phyloP scores from a whole-genome alignment of 2,113 vertebrate species.

The Scalopus aquaticus region DNA sequence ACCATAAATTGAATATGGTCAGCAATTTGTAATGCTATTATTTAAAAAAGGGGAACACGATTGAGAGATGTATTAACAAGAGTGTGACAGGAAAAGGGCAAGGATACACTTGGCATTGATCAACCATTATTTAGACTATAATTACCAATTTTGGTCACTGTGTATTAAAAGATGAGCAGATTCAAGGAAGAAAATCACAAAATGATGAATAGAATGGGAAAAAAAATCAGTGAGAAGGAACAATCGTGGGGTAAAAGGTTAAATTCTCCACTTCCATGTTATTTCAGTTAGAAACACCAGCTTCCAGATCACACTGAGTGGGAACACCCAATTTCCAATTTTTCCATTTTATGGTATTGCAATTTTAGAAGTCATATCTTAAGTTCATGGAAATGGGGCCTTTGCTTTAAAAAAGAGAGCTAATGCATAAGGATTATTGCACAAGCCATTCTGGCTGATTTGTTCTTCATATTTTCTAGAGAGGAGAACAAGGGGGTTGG shows the following conservation, averaged over 20 bases:
- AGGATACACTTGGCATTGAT: not conserved
- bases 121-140: constrained; percentile 8
- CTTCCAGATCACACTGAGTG: not conserved
- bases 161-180: not conserved
- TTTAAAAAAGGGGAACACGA: constrained; percentile 42
- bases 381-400: not conserved
- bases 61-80: constrained; percentile 28
- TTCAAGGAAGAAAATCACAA: not conserved
- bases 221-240: not conserved
- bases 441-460: not conserved
- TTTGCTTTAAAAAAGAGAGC: not conserved
- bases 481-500: not conserved
- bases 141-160: constrained; percentile 3
- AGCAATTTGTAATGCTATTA: constrained; percentile 62
- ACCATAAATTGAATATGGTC: constrained; percentile 56
- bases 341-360: not conserved
- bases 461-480: not conserved
- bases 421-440: not conserved
- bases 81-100: constrained; percentile 12
- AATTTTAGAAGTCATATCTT: not conserved
- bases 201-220: not conserved
- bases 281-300: not conserved
- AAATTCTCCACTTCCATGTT: not conserved
- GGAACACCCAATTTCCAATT: not conserved
- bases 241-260: not conserved